Conservation (phyloP, 2,888 invertebrate species). For the Cantharis lateralis region DNA sequence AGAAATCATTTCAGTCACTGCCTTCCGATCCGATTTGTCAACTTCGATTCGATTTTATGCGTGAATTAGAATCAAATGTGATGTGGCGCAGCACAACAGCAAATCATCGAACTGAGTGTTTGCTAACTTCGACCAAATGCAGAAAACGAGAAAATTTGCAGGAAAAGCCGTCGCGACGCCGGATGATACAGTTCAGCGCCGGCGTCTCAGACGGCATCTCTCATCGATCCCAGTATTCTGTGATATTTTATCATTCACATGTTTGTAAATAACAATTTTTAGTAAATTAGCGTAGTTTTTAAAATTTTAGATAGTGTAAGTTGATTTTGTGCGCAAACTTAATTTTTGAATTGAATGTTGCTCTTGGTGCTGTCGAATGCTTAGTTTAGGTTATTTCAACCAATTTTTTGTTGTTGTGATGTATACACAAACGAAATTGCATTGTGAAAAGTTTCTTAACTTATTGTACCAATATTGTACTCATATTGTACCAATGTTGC, state of each 20-base stretch:
- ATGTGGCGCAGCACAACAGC: neutral
- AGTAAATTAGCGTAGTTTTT: no score
- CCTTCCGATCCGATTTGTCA: no score
- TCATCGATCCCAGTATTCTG: conserved; percentile 27
- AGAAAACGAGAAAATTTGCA: neutral
- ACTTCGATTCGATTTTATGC: no score
- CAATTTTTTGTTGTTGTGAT: no score
- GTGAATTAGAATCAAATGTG: neutral
- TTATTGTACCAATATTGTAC: no score
- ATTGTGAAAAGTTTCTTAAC: no score
- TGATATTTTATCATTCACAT: conserved; percentile 7
- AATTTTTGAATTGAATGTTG: neutral
- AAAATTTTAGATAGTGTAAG: neutral
- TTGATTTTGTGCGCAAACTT: neutral
- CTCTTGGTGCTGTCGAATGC: no score
- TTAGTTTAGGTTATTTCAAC: no score
- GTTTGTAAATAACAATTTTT: no score
- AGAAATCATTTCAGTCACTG: no score
- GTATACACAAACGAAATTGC: no score
- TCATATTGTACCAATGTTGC: no score
- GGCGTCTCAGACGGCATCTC: conserved; percentile 19
- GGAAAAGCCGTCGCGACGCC: neutral
- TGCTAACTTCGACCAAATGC: neutral
- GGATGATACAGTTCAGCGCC: conserved; percentile 9
- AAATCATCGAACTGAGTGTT: neutral